phyloP scores from a whole-genome alignment of 64 coral and sea anemone genomes.

The Actinia equina region DNA sequence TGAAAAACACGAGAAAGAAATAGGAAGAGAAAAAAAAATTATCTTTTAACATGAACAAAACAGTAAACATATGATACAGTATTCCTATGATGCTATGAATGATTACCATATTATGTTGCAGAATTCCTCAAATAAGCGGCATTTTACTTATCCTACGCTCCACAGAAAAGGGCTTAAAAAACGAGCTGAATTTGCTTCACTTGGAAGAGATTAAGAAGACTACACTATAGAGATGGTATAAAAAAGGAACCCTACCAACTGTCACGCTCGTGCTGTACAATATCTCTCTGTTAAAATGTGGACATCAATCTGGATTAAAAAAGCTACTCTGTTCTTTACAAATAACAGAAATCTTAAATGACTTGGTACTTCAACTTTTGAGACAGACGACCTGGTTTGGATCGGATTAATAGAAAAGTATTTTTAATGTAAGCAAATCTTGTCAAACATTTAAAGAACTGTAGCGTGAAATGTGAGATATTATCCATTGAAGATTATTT shows the following conservation, averaged over 20 bases:
- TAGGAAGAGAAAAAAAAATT: background rate
- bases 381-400: background rate
- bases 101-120: background rate
- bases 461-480: background rate
- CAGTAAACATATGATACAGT: background rate
- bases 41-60: background rate
- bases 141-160: background rate
- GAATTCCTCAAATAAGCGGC: background rate
- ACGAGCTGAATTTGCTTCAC: background rate
- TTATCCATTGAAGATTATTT: background rate
- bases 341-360: background rate
- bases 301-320: background rate
- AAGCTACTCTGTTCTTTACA: background rate
- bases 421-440: background rate
- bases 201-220: background rate
- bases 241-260: background rate
- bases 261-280: background rate
- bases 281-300: background rate
- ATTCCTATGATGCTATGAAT: background rate
- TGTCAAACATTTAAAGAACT: background rate
- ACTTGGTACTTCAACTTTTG: background rate
- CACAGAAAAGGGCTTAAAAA: background rate
- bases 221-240: background rate
- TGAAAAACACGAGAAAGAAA: background rate
- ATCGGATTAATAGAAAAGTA: background rate